phyloP scores from a whole-genome alignment of 2,888 invertebrate genomes.

The Limnephilus auricula region DNA sequence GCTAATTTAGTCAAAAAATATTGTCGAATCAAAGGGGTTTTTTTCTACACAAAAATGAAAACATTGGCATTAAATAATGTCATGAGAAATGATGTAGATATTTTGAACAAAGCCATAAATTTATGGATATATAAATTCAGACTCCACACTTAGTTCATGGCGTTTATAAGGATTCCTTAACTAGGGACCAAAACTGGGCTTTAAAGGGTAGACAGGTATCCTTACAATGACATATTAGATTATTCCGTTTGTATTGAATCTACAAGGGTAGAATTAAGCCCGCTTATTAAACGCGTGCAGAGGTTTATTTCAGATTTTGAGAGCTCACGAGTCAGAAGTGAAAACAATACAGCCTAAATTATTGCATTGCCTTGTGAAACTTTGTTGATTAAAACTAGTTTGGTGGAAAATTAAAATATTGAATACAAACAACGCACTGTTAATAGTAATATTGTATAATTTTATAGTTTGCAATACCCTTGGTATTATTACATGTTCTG shows the following conservation, averaged over 20 bases:
- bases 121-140: constrained; percentile 16
- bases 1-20: too few relatives aligned
- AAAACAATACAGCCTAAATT: background rate
- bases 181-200: constrained; percentile 20
- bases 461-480: background rate
- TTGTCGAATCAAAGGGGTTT: background rate
- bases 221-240: constrained; percentile 23
- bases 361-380: background rate
- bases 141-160: background rate
- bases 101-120: constrained; percentile 2
- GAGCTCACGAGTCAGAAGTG: background rate
- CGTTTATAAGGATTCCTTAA: constrained; percentile 31
- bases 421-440: background rate
- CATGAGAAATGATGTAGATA: background rate
- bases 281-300: constrained; percentile 5
- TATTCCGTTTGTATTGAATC: constrained; percentile 33
- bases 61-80: background rate
- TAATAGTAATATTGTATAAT: background rate
- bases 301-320: background rate
- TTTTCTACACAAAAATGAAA: background rate
- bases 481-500: background rate
- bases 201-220: constrained; percentile 22
- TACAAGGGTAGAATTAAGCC: constrained; percentile 25
- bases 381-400: background rate
- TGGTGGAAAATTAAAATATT: background rate